A percentile compares a stretch with the other conserved stretches of the same genome.
Evolutionary conservation across 2,797 vertebrate genomes (phyloP).

Genomic region (Xenopus petersii): DNA sequence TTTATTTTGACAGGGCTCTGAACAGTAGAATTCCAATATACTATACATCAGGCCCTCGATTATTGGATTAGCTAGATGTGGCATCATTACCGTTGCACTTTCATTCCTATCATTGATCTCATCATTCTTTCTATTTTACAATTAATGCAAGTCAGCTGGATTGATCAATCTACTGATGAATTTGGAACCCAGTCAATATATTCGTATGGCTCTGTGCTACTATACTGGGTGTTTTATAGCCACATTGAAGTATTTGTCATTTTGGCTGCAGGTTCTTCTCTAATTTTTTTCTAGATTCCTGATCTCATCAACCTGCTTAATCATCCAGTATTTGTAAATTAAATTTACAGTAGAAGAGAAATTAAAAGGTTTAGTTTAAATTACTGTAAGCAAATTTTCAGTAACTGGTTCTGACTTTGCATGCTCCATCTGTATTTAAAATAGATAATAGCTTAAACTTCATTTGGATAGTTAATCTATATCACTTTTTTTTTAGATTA

Average conservation of each 20-base stretch:
- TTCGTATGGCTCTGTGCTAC: constrained; percentile 67
- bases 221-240: constrained; percentile 68
- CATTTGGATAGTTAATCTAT: too few species aligned
- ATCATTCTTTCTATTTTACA: constrained; percentile 84
- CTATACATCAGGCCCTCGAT: constrained; percentile 89
- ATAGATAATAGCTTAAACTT: too few species aligned
- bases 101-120: constrained; percentile 85
- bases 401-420: too few species aligned
- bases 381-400: too few species aligned
- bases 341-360: constrained; percentile 35
- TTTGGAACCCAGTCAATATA: constrained; percentile 76
- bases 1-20: constrained; percentile 83
- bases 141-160: constrained; percentile 87
- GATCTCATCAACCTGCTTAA: constrained; percentile 54
- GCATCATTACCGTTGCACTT: constrained; percentile 82
- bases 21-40: constrained; percentile 84
- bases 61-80: constrained; percentile 91
- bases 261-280: constrained; percentile 61
- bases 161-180: constrained; percentile 86
- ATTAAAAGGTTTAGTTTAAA: neutral
- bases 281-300: constrained; percentile 56
- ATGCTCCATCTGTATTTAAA: too few species aligned
- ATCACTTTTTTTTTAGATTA: too few species aligned
- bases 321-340: constrained; percentile 55
- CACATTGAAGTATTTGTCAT: constrained; percentile 68